Base-by-base conservation (phyloP, 2,888 invertebrate species). In the Drosophila multiciliata region DNA sequence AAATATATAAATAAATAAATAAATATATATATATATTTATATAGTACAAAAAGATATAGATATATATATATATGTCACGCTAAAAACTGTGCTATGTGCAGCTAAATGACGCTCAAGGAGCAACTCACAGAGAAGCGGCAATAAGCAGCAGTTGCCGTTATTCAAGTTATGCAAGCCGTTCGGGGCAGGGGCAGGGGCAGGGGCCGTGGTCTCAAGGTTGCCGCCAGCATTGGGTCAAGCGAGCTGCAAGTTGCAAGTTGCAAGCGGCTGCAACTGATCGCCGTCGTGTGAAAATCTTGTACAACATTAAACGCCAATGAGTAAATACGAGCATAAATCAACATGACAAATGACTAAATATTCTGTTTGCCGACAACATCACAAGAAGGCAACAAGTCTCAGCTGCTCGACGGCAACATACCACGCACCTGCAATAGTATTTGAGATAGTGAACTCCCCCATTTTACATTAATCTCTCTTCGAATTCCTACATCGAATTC, bases 291-390 rank as follows among this genome's bases (percentile, higher is more conserved):
- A 90, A 89, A 90, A 81, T 81, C 73, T 82, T 87, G 85, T 90
- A 63, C 70, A 71, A 79, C 90, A 84, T 84, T 89, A 75, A 90
- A 84, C 82, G 90, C 88, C 88, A 89, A 77, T 85, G 73, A 84
- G 83, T 70, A 84, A 79, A 87, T 87, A 86, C 74, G 74, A 52
- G 64, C 78, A 78, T 86, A 90, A 86, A 90, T 86, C 91, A 86
- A 76, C 91, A 75, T 84, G 86, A 86, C 86, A 86, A 86, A 86
- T 86, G 86, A 87, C 85, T 73, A 64, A 87, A 90, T 89, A 78
- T 87, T 89, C 81, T 78, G 54, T 68, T 62, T 58, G 74, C 72
- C 71, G 78, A 86, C 74, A 75, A 73, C 65, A 82, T 73, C 72
- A 73, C 48, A 73, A 26, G 50, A 49, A 61, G 50, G 35, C 23